Conservation (phyloP, 2,888 invertebrate genomes). For the Drosophila ochracea region DNA sequence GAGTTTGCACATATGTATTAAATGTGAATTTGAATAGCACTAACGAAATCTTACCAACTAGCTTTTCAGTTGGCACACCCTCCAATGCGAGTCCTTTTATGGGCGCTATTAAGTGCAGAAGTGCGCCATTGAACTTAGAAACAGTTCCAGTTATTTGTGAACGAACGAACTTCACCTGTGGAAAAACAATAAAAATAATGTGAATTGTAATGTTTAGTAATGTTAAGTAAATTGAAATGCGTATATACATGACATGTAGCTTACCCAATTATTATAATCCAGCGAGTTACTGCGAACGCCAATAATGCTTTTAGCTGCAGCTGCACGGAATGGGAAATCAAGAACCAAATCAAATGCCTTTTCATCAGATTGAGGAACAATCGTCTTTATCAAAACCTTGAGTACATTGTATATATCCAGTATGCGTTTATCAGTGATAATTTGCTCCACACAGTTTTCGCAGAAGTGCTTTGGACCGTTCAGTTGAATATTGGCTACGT, state of each 20-base stretch:
- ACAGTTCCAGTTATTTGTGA: slow-evolving; percentile 76
- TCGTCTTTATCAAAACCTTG: slow-evolving; percentile 58
- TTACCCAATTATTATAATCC: slow-evolving; percentile 84
- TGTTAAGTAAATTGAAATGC: neutral
- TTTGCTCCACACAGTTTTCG: slow-evolving; percentile 67
- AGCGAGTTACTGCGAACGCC: slow-evolving; percentile 88
- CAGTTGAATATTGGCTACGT: slow-evolving; percentile 79
- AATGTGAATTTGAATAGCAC: neutral
- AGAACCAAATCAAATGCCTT: slow-evolving; percentile 88
- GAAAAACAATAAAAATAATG: neutral
- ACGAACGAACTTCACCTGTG: slow-evolving; percentile 77
- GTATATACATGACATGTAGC: slow-evolving; percentile 3
- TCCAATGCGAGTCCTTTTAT: slow-evolving; percentile 87
- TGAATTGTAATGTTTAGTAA: neutral
- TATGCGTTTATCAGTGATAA: slow-evolving; percentile 66
- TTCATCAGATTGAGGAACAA: slow-evolving; percentile 85
- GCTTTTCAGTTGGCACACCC: slow-evolving; percentile 82
- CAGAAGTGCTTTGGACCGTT: slow-evolving; percentile 81
- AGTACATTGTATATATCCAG: slow-evolving; percentile 76
- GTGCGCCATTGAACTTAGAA: slow-evolving; percentile 87
- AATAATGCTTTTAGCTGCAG: slow-evolving; percentile 91
- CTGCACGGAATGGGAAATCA: slow-evolving; percentile 91
- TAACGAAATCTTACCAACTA: slow-evolving; percentile 81
- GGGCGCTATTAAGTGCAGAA: slow-evolving; percentile 88
- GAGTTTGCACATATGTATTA: neutral